Evolutionary conservation across 2,113 vertebrate genomes (phyloP).

Genomic region (Pollimyrus isidori): DNA sequence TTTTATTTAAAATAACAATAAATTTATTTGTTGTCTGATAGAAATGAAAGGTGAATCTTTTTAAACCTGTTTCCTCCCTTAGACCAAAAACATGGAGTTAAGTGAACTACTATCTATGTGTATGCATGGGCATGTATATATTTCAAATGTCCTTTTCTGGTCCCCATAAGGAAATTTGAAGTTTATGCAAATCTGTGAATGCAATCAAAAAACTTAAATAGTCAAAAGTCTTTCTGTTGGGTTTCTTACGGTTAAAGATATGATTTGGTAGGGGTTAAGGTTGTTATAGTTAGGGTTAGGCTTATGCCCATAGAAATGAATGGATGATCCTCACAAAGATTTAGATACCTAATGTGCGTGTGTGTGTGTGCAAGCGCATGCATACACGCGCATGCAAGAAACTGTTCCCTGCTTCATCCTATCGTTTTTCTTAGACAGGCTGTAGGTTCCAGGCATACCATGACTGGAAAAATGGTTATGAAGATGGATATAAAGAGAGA

Average conservation of each 20-base stretch:
- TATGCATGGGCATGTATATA: background rate
- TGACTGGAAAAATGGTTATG: background rate
- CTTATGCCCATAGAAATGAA: background rate
- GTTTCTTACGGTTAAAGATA: background rate
- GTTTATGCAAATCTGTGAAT: background rate
- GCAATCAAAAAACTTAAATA: background rate
- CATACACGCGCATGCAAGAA: background rate
- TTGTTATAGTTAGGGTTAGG: background rate
- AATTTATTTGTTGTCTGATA: background rate
- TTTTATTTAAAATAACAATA: background rate
- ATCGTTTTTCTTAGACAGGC: background rate
- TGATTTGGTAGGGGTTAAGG: background rate
- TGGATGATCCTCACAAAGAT: background rate
- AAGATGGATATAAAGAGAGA: background rate
- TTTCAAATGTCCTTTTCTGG: background rate
- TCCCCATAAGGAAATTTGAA: background rate
- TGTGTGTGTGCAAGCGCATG: background rate
- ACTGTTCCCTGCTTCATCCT: background rate
- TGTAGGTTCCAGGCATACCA: background rate
- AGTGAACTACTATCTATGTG: background rate
- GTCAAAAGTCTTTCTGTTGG: background rate
- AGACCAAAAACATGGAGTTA: background rate
- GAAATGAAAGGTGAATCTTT: background rate
- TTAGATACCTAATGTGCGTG: background rate
- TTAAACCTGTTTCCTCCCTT: background rate